phyloP scores from a whole-genome alignment of 2,888 invertebrate genomes.

The Microdon myrmicae region DNA sequence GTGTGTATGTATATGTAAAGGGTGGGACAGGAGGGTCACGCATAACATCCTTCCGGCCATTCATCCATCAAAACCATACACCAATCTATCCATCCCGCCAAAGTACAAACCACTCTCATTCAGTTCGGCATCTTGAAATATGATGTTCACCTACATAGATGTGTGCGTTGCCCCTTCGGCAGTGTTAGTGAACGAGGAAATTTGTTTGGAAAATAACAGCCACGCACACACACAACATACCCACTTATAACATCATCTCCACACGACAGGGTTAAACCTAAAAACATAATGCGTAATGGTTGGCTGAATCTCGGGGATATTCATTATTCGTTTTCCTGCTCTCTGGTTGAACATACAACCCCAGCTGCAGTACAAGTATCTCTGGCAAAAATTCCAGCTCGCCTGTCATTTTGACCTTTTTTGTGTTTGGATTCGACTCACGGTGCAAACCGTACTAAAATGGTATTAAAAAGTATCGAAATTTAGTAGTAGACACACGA shows the following conservation, averaged over 20 bases:
- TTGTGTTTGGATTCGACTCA: conserved; percentile 1
- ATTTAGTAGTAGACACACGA: conserved; percentile 17
- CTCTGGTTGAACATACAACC: conserved; percentile 27
- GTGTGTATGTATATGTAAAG: too few species aligned
- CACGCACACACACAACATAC: conserved; percentile 3
- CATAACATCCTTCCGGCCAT: not conserved
- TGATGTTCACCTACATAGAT: conserved; percentile 15
- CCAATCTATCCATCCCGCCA: not conserved
- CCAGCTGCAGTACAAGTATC: conserved; percentile 6
- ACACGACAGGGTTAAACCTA: conserved; percentile 53
- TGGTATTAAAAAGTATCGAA: conserved; percentile 17
- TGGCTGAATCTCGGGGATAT: conserved; percentile 51
- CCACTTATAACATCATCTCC: not conserved
- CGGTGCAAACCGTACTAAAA: not conserved
- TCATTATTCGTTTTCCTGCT: conserved; percentile 41
- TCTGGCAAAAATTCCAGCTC: conserved; percentile 5
- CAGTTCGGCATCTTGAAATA: conserved; percentile 2
- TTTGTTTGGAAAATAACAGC: not conserved
- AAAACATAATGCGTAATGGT: conserved; percentile 55
- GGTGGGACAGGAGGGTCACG: too few species aligned
- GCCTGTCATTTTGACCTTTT: conserved; percentile 38
- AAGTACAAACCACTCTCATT: too few species aligned
- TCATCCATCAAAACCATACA: not conserved
- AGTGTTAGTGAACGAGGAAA: too few species aligned
- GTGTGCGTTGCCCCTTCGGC: too few species aligned